phyloP scores from a whole-genome alignment of 1,140 invertebrate species.

The Trichonephila inaurata region DNA sequence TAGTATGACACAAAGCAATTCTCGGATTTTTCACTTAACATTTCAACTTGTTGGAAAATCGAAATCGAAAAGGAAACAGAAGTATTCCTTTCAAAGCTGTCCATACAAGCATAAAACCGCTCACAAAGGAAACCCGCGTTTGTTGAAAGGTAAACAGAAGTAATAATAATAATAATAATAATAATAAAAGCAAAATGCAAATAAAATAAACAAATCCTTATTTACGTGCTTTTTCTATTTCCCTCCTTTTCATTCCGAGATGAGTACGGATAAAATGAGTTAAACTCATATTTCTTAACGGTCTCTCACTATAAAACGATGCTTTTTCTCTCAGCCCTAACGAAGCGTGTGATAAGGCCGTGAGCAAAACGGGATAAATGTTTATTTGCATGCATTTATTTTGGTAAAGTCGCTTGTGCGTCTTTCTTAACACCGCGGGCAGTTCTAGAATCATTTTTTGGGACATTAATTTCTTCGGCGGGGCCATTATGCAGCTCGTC shows the following conservation, averaged over 20 bases:
- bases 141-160: constrained; percentile 7
- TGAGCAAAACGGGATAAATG: constrained; percentile 54
- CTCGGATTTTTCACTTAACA: neutral
- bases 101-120: neutral
- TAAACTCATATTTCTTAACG: constrained; percentile 42
- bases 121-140: neutral
- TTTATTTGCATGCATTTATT: constrained; percentile 61
- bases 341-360: constrained; percentile 37
- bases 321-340: constrained; percentile 18
- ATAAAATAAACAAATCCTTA: constrained; percentile 1
- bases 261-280: constrained; percentile 38
- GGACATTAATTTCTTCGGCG: constrained; percentile 58
- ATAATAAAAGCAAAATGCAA: neutral
- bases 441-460: constrained; percentile 60
- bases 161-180: too few relatives aligned
- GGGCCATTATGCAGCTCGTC: constrained; percentile 37
- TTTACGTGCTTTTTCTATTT: neutral
- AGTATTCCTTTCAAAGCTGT: neutral
- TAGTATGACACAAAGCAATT: neutral
- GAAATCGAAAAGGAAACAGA: neutral
- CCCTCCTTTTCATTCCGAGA: neutral
- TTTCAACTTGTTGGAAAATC: neutral
- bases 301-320: constrained; percentile 9
- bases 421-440: neutral
- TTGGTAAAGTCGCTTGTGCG: neutral